Evolutionary conservation across 2,113 vertebrate species (phyloP).

Genomic region (Bambusicola thoracicus): DNA sequence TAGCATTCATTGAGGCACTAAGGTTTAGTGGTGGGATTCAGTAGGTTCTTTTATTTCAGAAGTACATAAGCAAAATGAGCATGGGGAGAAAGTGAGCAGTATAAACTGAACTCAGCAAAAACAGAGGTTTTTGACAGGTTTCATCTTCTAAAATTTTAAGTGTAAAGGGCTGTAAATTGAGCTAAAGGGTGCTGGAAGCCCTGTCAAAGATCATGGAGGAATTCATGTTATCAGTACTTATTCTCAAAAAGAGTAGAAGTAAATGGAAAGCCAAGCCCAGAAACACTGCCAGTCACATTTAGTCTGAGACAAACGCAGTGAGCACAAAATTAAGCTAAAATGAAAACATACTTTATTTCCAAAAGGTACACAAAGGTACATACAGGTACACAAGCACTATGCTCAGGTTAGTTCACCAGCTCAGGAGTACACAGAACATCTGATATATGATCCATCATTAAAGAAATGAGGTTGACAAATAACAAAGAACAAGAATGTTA

Average conservation of each 20-base stretch:
- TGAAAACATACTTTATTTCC: neutral
- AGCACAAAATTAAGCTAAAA: conserved; percentile 1
- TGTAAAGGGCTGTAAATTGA: neutral
- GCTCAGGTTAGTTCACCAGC: neutral
- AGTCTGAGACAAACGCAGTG: neutral
- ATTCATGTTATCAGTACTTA: neutral
- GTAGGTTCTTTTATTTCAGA: neutral
- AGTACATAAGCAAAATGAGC: neutral
- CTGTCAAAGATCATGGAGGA: neutral
- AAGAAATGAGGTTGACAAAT: neutral
- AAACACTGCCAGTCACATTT: neutral
- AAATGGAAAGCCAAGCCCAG: neutral
- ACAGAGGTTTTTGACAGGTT: neutral
- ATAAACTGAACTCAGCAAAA: neutral
- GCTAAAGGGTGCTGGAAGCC: neutral
- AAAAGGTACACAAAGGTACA: neutral
- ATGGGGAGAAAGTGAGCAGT: neutral
- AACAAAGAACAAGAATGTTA: neutral
- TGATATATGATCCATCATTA: neutral
- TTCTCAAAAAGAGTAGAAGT: neutral
- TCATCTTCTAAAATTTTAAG: neutral
- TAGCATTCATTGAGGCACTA: neutral
- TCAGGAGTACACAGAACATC: neutral
- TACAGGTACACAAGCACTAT: rapidly evolving
- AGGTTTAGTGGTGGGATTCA: neutral